These are phyloP conservation scores for Poliocrania exsul DNA, from an alignment of 2,797 vertebrate species.

Conservation along the genomic window DNA sequence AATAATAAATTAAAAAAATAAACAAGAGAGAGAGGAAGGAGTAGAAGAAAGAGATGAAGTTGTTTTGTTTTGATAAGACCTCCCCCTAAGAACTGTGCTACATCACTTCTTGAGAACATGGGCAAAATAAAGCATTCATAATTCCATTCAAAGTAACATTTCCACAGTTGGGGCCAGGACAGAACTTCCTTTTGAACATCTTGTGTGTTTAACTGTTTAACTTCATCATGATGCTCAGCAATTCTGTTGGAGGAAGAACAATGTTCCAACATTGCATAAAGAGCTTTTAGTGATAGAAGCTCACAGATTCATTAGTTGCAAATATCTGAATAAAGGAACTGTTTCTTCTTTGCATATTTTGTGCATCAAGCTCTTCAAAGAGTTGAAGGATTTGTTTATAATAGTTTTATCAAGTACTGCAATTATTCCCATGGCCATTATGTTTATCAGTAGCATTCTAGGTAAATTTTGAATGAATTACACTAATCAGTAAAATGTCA, in stretches of 20 bases:
- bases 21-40: background rate
- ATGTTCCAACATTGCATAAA: fast-evolving
- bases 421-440: background rate
- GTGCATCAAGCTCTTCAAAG: background rate
- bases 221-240: background rate
- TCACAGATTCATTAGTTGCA: background rate
- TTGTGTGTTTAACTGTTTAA: background rate
- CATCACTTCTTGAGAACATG: background rate
- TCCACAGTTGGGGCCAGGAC: background rate
- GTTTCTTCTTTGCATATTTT: background rate
- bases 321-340: background rate
- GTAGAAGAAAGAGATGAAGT: background rate
- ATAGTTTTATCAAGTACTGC: background rate
- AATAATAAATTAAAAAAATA: background rate
- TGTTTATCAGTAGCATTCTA: background rate
- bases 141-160: background rate
- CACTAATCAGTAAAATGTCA: background rate
- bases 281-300: background rate
- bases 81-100: fast-evolving
- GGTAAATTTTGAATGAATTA: background rate
- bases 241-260: background rate
- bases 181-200: background rate
- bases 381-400: background rate
- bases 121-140: background rate
- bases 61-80: background rate